These are phyloP conservation scores for Trachurus trachurus DNA, from an alignment of 2,797 vertebrate species.

Conservation along the genomic window DNA sequence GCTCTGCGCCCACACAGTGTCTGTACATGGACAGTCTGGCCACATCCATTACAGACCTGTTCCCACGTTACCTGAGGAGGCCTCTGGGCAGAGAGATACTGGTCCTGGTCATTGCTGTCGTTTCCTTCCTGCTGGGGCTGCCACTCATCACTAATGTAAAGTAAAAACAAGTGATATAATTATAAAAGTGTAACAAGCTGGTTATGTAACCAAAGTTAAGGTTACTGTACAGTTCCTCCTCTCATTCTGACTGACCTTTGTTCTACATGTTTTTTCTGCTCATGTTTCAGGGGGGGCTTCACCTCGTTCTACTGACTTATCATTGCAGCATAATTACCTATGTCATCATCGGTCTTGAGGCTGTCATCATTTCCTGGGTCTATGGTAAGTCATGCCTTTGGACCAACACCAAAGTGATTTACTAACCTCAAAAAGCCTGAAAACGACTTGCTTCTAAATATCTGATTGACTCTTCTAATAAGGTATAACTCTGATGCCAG, in stretches of 20 bases:
- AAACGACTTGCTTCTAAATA: not conserved
- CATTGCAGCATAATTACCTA: too few species aligned
- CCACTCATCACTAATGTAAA: slow-evolving; percentile 86
- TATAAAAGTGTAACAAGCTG: too few species aligned
- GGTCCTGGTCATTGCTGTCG: slow-evolving; percentile 85
- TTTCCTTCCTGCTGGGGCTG: slow-evolving; percentile 92
- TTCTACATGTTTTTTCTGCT: not conserved
- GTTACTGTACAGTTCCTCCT: not conserved
- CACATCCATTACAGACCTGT: slow-evolving; percentile 92
- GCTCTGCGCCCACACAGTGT: slow-evolving; percentile 83
- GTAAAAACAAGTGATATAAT: not conserved
- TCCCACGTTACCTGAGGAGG: slow-evolving; percentile 88
- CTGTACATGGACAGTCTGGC: slow-evolving; percentile 94
- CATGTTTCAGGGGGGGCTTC: slow-evolving; percentile 77
- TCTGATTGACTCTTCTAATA: not conserved
- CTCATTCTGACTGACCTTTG: not conserved
- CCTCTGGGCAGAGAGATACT: slow-evolving; percentile 87
- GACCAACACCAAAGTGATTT: not conserved
- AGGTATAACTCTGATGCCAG: accelerated
- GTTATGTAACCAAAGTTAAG: not conserved
- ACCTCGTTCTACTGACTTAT: slow-evolving; percentile 78
- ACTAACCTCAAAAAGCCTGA: not conserved
- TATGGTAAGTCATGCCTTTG: slow-evolving; percentile 65
- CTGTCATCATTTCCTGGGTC: slow-evolving; percentile 77
- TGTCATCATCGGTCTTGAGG: slow-evolving; percentile 62